phyloP scores from a whole-genome alignment of 2,113 vertebrate genomes.

The Saccopteryx leptura region DNA sequence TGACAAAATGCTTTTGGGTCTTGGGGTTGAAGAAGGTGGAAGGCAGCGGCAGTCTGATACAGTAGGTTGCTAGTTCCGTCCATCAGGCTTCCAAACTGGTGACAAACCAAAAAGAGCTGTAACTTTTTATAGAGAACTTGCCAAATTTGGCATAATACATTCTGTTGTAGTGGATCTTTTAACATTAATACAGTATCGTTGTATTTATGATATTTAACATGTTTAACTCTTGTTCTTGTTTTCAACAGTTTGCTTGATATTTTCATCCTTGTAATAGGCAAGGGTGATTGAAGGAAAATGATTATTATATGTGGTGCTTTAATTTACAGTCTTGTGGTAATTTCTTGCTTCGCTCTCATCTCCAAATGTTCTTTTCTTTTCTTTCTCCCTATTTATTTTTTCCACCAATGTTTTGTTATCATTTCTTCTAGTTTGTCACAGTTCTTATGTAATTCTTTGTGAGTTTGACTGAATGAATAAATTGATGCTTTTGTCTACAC shows the following conservation, averaged over 20 bases:
- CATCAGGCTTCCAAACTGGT: background rate
- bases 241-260: background rate
- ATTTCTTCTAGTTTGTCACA: background rate
- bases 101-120: background rate
- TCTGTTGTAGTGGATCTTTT: background rate
- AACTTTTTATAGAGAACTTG: background rate
- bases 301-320: background rate
- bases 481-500: background rate
- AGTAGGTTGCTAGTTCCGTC: background rate
- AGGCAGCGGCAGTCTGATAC: background rate
- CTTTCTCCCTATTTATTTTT: background rate
- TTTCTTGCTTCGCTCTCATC: background rate
- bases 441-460: background rate
- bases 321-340: fast-evolving
- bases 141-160: background rate
- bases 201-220: background rate
- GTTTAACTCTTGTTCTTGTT: background rate
- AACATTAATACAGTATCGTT: background rate
- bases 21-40: background rate
- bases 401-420: background rate
- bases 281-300: background rate
- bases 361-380: background rate
- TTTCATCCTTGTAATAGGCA: background rate
- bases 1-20: background rate
- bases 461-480: background rate